These are phyloP conservation scores for Chesias legatella DNA, from an alignment of 2,888 invertebrate genomes.

Conservation along the genomic window DNA sequence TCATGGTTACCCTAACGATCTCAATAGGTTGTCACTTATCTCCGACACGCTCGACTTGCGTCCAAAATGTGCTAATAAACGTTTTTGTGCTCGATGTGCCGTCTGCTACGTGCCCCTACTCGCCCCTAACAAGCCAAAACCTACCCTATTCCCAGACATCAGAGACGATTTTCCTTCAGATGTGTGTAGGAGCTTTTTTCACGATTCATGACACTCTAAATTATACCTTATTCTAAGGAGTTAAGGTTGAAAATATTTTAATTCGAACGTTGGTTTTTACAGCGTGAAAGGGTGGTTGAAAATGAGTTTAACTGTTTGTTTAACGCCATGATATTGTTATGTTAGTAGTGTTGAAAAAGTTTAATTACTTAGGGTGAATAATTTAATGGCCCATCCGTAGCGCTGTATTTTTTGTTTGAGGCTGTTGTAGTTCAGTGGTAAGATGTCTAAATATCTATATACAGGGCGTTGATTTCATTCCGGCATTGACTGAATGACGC, in stretches of 20 bases:
- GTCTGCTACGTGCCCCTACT: constrained; percentile 38
- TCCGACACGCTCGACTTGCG: constrained; percentile 60
- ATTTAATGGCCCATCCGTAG: neutral
- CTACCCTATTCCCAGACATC: constrained; percentile 13
- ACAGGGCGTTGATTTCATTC: no score
- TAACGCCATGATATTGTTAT: constrained; percentile 40
- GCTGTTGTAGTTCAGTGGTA: no score
- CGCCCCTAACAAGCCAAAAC: constrained; percentile 19
- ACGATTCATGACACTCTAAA: neutral
- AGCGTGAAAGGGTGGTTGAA: constrained; percentile 32
- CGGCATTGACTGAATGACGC: no score
- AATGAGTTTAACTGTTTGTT: constrained; percentile 48
- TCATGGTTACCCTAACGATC: constrained; percentile 42
- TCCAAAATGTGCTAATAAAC: constrained; percentile 70
- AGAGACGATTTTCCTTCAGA: constrained; percentile 3
- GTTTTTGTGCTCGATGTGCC: constrained; percentile 54
- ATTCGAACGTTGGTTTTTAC: constrained; percentile 3
- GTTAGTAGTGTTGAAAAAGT: constrained; percentile 24
- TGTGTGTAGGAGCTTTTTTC: constrained; percentile 7
- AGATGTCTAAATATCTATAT: no score
- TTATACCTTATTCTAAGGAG: neutral
- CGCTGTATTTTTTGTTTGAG: no score
- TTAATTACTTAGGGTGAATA: constrained; percentile 17
- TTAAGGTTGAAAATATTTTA: constrained; percentile 5
- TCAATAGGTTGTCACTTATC: constrained; percentile 69